A percentile compares a stretch with the other conserved stretches of the same genome.
phyloP scores from a whole-genome alignment of 2,113 vertebrate species.

The Rhagologus leucostigma region DNA sequence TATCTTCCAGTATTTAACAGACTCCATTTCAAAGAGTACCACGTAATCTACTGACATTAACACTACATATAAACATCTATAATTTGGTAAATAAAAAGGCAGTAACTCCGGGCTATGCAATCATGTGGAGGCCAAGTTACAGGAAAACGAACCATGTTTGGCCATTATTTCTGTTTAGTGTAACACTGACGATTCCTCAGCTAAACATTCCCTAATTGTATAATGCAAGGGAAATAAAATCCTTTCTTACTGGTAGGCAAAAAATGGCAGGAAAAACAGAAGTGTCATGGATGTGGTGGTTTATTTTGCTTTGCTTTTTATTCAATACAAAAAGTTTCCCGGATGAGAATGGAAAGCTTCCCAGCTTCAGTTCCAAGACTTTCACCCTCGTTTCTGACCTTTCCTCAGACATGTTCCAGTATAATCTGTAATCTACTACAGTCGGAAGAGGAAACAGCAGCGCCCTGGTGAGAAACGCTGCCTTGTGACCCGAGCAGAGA shows the following conservation, averaged over 20 bases:
- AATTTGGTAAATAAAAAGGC: slow-evolving; percentile 35
- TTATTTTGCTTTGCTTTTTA: slow-evolving; percentile 45
- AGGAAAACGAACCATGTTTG: slow-evolving; percentile 1
- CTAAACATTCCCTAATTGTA: slow-evolving; percentile 25
- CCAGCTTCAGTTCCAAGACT: slow-evolving; percentile 72
- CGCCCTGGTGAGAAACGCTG: slow-evolving; percentile 77
- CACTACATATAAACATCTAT: slow-evolving; percentile 34
- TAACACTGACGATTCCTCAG: slow-evolving; percentile 42
- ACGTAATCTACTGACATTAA: slow-evolving; percentile 42
- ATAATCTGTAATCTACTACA: slow-evolving; percentile 75
- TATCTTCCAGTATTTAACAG: slow-evolving; percentile 15
- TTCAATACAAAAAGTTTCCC: slow-evolving; percentile 2
- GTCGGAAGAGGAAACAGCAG: slow-evolving; percentile 79
- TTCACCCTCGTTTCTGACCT: slow-evolving; percentile 74
- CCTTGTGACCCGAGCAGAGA: slow-evolving; percentile 69
- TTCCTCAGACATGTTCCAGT: slow-evolving; percentile 74
- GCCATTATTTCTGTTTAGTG: slow-evolving; percentile 8
- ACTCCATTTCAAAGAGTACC: slow-evolving; percentile 49
- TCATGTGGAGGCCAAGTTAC: background rate
- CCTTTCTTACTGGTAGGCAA: background rate
- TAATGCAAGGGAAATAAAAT: slow-evolving; percentile 57
- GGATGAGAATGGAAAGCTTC: slow-evolving; percentile 73
- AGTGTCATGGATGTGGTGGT: background rate
- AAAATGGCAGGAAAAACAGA: slow-evolving; percentile 14
- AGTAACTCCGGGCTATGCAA: slow-evolving; percentile 44